A percentile compares a stretch with the other conserved stretches of the same genome.
phyloP scores from a whole-genome alignment of 2,797 vertebrate genomes.

The Hephaestus fuliginosus region DNA sequence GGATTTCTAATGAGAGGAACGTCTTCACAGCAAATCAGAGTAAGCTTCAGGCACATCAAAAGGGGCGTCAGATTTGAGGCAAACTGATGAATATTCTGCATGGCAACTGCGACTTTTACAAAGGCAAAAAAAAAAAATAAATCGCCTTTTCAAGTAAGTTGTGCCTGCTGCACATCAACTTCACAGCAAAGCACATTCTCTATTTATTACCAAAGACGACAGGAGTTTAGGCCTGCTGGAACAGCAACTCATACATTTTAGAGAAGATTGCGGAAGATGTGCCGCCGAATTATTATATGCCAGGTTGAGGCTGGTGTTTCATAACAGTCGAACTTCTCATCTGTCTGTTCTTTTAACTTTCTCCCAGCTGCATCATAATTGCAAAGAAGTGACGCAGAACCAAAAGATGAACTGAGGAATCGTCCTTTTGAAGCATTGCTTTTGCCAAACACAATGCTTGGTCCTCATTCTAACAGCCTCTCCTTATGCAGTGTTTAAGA shows the following conservation, averaged over 20 bases:
- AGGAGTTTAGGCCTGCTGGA: slow-evolving; percentile 33
- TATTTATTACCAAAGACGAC: slow-evolving; percentile 56
- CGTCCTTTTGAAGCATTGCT: too few species aligned
- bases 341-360: slow-evolving; percentile 28
- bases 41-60: slow-evolving; percentile 68
- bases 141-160: slow-evolving; percentile 53
- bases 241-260: slow-evolving; percentile 47
- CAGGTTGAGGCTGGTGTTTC: slow-evolving; percentile 21
- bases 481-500: neutral
- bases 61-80: slow-evolving; percentile 57
- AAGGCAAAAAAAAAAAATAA: slow-evolving; percentile 33
- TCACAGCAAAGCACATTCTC: slow-evolving; percentile 55
- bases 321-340: slow-evolving; percentile 21
- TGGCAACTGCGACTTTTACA: slow-evolving; percentile 65
- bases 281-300: slow-evolving; percentile 32
- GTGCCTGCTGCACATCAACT: slow-evolving; percentile 37
- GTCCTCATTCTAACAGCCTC: neutral
- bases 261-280: slow-evolving; percentile 28
- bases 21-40: slow-evolving; percentile 53
- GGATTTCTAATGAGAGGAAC: slow-evolving; percentile 69
- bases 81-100: slow-evolving; percentile 67
- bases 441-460: neutral
- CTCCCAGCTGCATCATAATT: slow-evolving; percentile 5
- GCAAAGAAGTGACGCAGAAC: neutral
- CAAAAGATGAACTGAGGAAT: neutral